phyloP scores from a whole-genome alignment of 1,140 invertebrate genomes.

The Drosophila tsacasi region DNA sequence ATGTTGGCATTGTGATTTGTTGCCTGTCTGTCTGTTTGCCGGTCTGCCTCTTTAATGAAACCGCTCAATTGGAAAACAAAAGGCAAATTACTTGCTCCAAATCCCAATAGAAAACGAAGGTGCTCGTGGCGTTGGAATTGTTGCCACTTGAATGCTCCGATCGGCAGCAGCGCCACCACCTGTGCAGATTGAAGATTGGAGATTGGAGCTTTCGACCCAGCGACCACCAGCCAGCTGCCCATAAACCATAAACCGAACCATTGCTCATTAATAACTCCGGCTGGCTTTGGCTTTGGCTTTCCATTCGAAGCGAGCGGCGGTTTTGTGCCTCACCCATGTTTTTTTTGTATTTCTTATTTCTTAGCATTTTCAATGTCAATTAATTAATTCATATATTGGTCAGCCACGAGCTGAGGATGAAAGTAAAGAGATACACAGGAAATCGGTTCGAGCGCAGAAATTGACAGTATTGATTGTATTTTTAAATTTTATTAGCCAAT shows the following conservation, averaged over 20 bases:
- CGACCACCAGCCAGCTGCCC: slow-evolving; percentile 26
- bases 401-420: not conserved
- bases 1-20: slow-evolving; percentile 17
- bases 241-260: slow-evolving; percentile 37
- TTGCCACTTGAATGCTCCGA: slow-evolving; percentile 55
- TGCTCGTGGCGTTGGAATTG: slow-evolving; percentile 33
- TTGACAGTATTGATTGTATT: not conserved
- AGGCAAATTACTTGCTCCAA: slow-evolving; percentile 75
- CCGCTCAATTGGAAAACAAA: slow-evolving; percentile 73
- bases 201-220: slow-evolving; percentile 18
- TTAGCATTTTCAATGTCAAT: slow-evolving; percentile 59
- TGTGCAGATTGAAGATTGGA: slow-evolving; percentile 20
- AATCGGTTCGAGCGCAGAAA: slow-evolving; percentile 2
- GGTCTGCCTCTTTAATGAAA: slow-evolving; percentile 49
- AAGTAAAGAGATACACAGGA: slow-evolving; percentile 19
- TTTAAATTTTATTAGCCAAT: slow-evolving; percentile 25
- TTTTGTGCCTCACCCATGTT: slow-evolving; percentile 22
- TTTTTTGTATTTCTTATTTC: not conserved
- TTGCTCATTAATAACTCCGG: slow-evolving; percentile 38
- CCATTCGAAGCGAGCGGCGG: slow-evolving; percentile 18
- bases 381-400: slow-evolving; percentile 54
- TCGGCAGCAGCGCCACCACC: slow-evolving; percentile 22
- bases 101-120: slow-evolving; percentile 56
- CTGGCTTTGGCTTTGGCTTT: slow-evolving; percentile 34
- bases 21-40: not conserved